Percentiles rank a stretch among this genome's conserved stretches.
Evolutionary conservation across 1,140 invertebrate species (phyloP).

Genomic region (Chironomus tepperi): DNA sequence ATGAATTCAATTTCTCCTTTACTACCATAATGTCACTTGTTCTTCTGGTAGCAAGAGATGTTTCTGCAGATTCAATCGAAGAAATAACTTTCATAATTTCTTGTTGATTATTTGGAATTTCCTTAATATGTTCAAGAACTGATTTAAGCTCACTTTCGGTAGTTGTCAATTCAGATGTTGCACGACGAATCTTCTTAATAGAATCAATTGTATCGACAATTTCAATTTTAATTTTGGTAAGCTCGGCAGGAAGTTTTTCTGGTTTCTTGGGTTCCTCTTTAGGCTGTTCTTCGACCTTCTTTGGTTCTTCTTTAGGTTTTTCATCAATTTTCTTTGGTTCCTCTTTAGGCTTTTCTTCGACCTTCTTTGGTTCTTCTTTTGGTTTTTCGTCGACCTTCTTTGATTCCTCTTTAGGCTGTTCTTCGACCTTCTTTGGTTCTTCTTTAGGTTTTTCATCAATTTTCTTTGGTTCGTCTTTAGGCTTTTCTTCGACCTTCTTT

Average conservation of each 20-base stretch:
- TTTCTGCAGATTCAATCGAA: neutral
- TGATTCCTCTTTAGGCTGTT: neutral
- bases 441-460: neutral
- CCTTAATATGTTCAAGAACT: neutral
- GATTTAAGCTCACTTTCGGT: slow-evolving; percentile 9
- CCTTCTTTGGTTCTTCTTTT: slow-evolving; percentile 22
- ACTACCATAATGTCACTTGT: neutral
- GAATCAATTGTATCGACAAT: neutral
- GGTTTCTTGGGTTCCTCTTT: neutral
- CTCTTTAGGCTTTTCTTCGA: slow-evolving; percentile 24
- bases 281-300: neutral
- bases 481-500: slow-evolving; percentile 24
- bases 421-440: slow-evolving; percentile 25
- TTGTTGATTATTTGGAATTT: neutral
- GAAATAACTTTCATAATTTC: neutral
- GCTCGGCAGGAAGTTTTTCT: neutral
- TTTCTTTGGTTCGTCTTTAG: slow-evolving; percentile 25
- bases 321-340: neutral
- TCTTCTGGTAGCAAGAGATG: neutral
- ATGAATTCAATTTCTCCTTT: neutral
- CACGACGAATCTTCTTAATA: slow-evolving; percentile 15
- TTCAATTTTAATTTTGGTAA: neutral
- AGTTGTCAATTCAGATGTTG: neutral
- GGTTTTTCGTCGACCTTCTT: slow-evolving; percentile 24
- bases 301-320: neutral